Evolutionary conservation across 2,113 vertebrate species (phyloP).

Genomic region (Entelurus aequoreus): DNA sequence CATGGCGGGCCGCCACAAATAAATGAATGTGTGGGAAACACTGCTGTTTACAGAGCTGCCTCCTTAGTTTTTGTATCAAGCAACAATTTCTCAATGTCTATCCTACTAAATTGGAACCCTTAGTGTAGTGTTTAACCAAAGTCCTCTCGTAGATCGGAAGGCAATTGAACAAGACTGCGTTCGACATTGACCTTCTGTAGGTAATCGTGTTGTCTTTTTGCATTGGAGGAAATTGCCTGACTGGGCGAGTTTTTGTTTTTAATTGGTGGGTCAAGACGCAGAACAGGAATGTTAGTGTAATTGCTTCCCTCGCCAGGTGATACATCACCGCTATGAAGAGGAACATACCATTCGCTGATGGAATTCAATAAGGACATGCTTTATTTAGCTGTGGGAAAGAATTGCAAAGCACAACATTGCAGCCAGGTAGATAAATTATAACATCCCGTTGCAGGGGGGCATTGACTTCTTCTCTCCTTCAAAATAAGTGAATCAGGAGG

Average conservation of each 20-base stretch:
- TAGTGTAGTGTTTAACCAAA: not conserved
- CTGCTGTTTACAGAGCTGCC: slow-evolving; percentile 5
- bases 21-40: too few relatives aligned
- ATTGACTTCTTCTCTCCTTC: slow-evolving; percentile 15
- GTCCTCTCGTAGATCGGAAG: not conserved
- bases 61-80: slow-evolving; percentile 6
- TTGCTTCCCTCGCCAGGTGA: not conserved
- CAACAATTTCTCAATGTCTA: not conserved
- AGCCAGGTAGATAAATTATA: slow-evolving; percentile 19
- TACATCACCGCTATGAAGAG: not conserved
- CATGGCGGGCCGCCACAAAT: too few relatives aligned
- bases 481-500: slow-evolving; percentile 16
- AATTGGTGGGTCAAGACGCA: slow-evolving; percentile 28
- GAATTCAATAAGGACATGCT: slow-evolving; percentile 25
- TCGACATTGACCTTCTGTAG: slow-evolving; percentile 5
- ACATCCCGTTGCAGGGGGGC: slow-evolving; percentile 9
- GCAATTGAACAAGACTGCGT: slow-evolving; percentile 5
- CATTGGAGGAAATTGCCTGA: slow-evolving; percentile 16
- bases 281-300: slow-evolving; percentile 24
- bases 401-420: slow-evolving; percentile 14
- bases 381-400: slow-evolving; percentile 18
- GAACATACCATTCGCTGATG: slow-evolving; percentile 1
- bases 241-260: slow-evolving; percentile 27
- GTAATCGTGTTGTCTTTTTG: slow-evolving; percentile 22
- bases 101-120: not conserved